Evolutionary conservation across 2,888 invertebrate species (phyloP).

Genomic region (Drosophila subsilvestris): DNA sequence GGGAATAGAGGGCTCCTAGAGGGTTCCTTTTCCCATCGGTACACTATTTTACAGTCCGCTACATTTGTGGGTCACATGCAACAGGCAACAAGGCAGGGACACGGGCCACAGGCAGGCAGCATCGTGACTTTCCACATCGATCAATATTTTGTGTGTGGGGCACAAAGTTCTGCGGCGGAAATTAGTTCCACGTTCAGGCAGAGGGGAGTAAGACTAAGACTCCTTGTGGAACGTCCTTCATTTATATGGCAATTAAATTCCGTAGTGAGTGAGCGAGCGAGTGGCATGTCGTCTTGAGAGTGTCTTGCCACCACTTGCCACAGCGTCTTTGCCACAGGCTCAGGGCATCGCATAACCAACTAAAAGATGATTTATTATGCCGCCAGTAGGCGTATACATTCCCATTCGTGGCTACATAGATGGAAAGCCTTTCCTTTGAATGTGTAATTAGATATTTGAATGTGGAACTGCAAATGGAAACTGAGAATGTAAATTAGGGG

Average conservation of each 20-base stretch:
- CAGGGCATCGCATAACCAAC: neutral
- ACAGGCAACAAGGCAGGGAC: slow-evolving; percentile 40
- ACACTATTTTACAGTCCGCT: slow-evolving; percentile 51
- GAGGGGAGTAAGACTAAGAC: slow-evolving; percentile 6
- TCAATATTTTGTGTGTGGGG: slow-evolving; percentile 47
- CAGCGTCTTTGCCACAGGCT: slow-evolving; percentile 23
- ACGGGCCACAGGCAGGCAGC: slow-evolving; percentile 43
- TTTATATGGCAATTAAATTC: slow-evolving; percentile 71
- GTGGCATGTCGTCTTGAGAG: slow-evolving; percentile 27
- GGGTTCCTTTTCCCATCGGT: slow-evolving; percentile 11
- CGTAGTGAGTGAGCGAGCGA: slow-evolving; percentile 28
- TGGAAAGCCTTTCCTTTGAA: slow-evolving; percentile 22
- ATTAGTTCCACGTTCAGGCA: slow-evolving; percentile 26
- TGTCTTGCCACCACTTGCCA: neutral
- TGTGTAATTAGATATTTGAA: slow-evolving; percentile 22
- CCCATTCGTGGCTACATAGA: neutral
- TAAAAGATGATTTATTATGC: slow-evolving; percentile 33
- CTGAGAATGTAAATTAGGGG: slow-evolving; percentile 9
- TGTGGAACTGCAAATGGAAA: slow-evolving; percentile 3
- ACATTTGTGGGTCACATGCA: slow-evolving; percentile 68
- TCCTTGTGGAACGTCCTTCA: slow-evolving; percentile 41
- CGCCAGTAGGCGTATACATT: slow-evolving; percentile 13
- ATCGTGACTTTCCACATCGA: slow-evolving; percentile 47
- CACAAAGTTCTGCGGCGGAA: slow-evolving; percentile 10
- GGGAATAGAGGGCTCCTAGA: slow-evolving; percentile 39